Conservation (phyloP, 2,797 vertebrate species). For the Lepilemur septentrionalis region DNA sequence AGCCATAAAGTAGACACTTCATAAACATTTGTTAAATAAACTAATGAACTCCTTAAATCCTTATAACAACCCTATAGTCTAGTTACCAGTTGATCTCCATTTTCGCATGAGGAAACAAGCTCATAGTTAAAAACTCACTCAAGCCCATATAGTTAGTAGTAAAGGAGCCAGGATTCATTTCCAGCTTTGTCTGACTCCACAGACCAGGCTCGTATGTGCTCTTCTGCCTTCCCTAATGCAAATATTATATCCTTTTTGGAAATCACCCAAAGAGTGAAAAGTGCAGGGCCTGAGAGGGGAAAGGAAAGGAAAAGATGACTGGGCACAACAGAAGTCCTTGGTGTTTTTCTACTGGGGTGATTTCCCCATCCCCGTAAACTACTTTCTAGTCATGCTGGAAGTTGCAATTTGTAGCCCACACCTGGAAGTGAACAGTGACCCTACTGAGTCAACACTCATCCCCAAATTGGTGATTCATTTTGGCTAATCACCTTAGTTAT, state of each 20-base stretch:
- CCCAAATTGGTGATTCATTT: conserved; percentile 61
- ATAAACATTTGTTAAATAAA: not conserved
- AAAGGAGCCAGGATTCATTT: not conserved
- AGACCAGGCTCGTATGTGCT: not conserved
- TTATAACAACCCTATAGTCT: not conserved
- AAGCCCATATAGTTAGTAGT: not conserved
- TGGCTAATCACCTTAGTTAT: conserved; percentile 58
- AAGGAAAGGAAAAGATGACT: not conserved
- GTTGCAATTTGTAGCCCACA: conserved; percentile 30
- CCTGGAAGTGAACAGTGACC: not conserved
- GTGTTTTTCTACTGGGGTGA: not conserved
- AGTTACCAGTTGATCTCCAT: not conserved
- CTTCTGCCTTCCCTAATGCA: not conserved
- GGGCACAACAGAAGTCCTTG: not conserved
- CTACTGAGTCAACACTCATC: not conserved
- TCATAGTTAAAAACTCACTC: not conserved
- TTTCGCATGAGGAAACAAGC: not conserved
- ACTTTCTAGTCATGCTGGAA: not conserved
- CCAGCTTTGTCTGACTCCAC: not conserved
- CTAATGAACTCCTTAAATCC: conserved; percentile 11
- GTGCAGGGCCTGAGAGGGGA: not conserved
- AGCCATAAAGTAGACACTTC: not conserved
- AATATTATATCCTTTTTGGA: not conserved
- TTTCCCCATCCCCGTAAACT: not conserved
- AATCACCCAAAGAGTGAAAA: not conserved